These are phyloP conservation scores for Acropora yongei DNA, from an alignment of 64 coral and sea anemone genomes.

Conservation along the genomic window DNA sequence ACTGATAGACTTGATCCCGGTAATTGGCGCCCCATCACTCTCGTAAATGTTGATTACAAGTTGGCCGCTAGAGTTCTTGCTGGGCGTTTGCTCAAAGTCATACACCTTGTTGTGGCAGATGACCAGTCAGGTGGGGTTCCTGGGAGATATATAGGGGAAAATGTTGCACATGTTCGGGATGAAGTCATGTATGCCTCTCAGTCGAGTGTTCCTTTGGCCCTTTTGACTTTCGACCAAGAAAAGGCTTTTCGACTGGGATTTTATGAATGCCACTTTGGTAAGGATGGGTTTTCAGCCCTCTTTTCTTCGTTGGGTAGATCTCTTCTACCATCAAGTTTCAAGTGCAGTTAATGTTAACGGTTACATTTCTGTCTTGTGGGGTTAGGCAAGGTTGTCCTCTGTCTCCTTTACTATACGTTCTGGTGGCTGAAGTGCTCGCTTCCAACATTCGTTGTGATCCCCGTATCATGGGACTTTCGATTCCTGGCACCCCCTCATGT, in stretches of 20 bases:
- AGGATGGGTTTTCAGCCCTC: no score
- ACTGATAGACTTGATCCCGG: neutral
- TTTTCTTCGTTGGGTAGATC: neutral
- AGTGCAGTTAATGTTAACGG: neutral
- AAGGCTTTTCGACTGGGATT: neutral
- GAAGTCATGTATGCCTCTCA: neutral
- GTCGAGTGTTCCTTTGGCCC: neutral
- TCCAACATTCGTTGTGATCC: neutral
- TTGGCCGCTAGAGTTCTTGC: neutral
- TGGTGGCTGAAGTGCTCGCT: neutral
- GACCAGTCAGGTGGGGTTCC: conserved; percentile 48
- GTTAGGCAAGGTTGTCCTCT: neutral
- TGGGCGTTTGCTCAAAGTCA: neutral
- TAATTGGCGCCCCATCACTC: neutral
- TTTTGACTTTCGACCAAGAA: conserved; percentile 15
- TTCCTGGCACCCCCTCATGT: neutral
- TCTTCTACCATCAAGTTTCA: neutral
- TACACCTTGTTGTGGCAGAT: neutral
- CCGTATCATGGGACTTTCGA: neutral
- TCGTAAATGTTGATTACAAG: neutral
- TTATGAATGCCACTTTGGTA: no score
- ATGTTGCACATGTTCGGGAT: conserved; percentile 15
- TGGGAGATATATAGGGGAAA: conserved; percentile 34
- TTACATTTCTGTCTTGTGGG: neutral
- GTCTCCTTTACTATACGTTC: neutral